These are phyloP conservation scores for Acholoe squamosa DNA, from an alignment of 2,888 invertebrate species.

Conservation along the genomic window DNA sequence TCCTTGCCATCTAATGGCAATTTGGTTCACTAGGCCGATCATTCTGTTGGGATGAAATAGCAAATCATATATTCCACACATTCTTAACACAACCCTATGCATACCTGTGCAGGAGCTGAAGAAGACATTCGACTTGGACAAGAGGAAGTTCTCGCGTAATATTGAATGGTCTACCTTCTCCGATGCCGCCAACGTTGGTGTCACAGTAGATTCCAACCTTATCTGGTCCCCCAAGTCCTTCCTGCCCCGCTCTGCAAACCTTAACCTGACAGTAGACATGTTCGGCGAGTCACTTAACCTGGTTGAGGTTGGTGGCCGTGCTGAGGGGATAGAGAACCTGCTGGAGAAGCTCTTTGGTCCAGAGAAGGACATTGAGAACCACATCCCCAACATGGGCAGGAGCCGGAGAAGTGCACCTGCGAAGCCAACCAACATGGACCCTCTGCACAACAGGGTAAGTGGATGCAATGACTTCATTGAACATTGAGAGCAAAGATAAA, in stretches of 20 bases:
- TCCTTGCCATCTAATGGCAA: too few species aligned
- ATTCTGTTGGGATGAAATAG: too few species aligned
- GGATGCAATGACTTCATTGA: too few species aligned
- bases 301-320: conserved; percentile 91
- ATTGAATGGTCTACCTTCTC: conserved; percentile 91
- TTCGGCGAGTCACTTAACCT: conserved; percentile 93
- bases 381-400: background rate
- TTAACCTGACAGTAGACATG: conserved; percentile 82
- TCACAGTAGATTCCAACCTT: conserved; percentile 80
- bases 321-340: conserved; percentile 93
- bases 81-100: background rate
- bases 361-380: conserved; percentile 24
- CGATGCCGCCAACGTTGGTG: conserved; percentile 89
- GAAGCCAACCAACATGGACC: conserved; percentile 38
- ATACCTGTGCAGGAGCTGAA: conserved; percentile 85
- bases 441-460: conserved; percentile 30
- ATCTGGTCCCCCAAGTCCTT: conserved; percentile 82
- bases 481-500: too few species aligned
- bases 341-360: conserved; percentile 88
- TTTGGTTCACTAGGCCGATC: too few species aligned
- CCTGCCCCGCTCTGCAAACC: conserved; percentile 81
- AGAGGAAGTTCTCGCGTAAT: conserved; percentile 95
- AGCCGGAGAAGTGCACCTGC: background rate
- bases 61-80: too few species aligned
- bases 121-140: conserved; percentile 92